Base-by-base conservation (phyloP, 1,140 invertebrate genomes). In the Cheumatopsyche charites region DNA sequence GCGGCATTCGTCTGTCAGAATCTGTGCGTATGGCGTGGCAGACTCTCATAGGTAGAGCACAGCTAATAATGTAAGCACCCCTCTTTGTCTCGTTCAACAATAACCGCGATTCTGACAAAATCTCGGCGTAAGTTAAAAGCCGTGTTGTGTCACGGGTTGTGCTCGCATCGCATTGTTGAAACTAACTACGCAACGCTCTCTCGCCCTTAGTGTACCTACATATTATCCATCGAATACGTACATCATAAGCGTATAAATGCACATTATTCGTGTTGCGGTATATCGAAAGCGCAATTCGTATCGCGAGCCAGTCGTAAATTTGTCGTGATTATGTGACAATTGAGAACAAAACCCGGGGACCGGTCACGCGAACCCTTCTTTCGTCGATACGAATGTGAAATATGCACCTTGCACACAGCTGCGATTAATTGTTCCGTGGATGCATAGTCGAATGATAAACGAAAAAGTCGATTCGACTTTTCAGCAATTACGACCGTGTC, bases 271-370 rank as follows among this genome's bases (percentile, higher is more conserved):
- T 13, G 29, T 25, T 6, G 2, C 23, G 7, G 19, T 17, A n/a
- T 61, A 70, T 49, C 47, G 19, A 70, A 36, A 58, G 47, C 29
- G 62, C 29, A 29, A 72, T 72, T 72, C 66, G 66, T 55, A 23
- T 58, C 63, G 41, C 17, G 49, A 67, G 55, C 67, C 36, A 36
- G 29, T 47, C 43, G 63, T 67, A 67, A 72, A 72, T 72, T 66
- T 72, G 66, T 72, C 70, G 66, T 67, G 66, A 72, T 72, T 72
- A 72, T 36, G 70, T 72, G 70, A 72, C 70, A 72, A 72, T 72
- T 67, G 70, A 25, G 63, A 12, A 58, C 67, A 36, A 62, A 70
- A 42, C 49, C 47, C 15, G 42, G n/a, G 26, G 25, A 17, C 29
- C 9, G 26, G 62, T 19, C 62, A 63, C 62, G 62, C 62, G 62